Conservation (phyloP, 2,888 invertebrate genomes). For the Rhingia campestris region DNA sequence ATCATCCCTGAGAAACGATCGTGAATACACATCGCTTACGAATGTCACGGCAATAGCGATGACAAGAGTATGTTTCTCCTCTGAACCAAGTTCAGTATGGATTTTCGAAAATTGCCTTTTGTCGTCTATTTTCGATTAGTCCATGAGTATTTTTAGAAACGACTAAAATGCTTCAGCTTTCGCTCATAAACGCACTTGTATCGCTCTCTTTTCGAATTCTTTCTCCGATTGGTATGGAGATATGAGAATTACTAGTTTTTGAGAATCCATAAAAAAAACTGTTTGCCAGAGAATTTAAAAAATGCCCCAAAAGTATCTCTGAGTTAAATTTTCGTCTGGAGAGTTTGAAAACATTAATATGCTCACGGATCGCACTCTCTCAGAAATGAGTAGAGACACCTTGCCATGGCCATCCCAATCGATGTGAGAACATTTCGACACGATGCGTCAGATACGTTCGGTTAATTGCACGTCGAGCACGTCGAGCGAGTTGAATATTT, state of each 20-base stretch:
- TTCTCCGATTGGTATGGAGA: not conserved
- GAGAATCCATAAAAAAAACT: too few species aligned
- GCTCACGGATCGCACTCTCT: constrained; percentile 13
- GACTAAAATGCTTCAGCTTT: constrained; percentile 14
- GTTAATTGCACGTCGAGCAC: constrained; percentile 64
- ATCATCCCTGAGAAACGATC: constrained; percentile 29
- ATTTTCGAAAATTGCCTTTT: constrained; percentile 14
- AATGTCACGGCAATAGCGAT: constrained; percentile 47
- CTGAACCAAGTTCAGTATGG: not conserved
- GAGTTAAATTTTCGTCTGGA: constrained; percentile 7
- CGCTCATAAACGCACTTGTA: constrained; percentile 7
- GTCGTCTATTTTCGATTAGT: constrained; percentile 12
- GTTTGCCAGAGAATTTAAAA: too few species aligned
- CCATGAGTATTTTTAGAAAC: constrained; percentile 38
- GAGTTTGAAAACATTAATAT: constrained; percentile 6
- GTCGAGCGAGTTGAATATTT: constrained; percentile 17
- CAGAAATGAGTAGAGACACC: constrained; percentile 5
- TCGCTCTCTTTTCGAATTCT: not conserved
- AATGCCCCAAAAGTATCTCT: too few species aligned
- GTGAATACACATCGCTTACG: constrained; percentile 12
- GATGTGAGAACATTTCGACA: constrained; percentile 39
- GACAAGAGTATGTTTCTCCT: not conserved
- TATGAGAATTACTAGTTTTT: too few species aligned
- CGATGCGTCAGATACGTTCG: constrained; percentile 57
- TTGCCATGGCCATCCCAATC: constrained; percentile 16